phyloP scores from a whole-genome alignment of 2,888 invertebrate species.

The Caenorhabditis sinica region DNA sequence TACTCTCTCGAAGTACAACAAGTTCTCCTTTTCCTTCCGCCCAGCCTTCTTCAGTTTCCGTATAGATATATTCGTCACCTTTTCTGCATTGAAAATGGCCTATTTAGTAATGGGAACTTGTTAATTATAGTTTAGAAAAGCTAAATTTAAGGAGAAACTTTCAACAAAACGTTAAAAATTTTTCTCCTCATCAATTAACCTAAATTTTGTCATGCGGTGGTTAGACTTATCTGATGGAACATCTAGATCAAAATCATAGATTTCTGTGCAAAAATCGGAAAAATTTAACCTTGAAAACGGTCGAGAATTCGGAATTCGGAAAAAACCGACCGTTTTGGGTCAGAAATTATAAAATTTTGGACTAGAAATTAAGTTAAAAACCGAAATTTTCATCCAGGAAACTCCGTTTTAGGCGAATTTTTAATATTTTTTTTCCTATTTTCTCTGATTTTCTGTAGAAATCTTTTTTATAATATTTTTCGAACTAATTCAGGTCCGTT shows the following conservation, averaged over 20 bases:
- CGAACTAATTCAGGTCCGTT: slow-evolving; percentile 68
- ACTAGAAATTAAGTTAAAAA: too few species aligned
- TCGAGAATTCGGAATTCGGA: background rate
- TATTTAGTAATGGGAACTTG: slow-evolving; percentile 22
- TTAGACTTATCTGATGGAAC: slow-evolving; percentile 13
- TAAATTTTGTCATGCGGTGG: too few species aligned
- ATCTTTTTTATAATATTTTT: slow-evolving; percentile 4
- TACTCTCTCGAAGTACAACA: slow-evolving; percentile 44
- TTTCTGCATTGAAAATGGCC: slow-evolving; percentile 50
- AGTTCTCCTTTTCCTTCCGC: background rate
- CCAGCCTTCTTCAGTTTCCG: too few species aligned
- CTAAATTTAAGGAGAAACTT: too few species aligned
- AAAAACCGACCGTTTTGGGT: background rate
- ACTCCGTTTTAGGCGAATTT: background rate
- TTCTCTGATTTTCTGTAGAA: too few species aligned
- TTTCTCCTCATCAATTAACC: too few species aligned
- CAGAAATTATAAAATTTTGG: background rate
- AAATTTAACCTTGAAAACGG: background rate
- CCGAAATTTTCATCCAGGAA: too few species aligned
- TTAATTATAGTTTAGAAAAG: too few species aligned
- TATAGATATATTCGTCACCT: slow-evolving; percentile 60
- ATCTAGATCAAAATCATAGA: slow-evolving; percentile 4
- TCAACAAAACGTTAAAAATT: too few species aligned
- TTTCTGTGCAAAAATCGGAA: background rate
- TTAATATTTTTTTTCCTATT: background rate